Evolutionary conservation across 2,888 invertebrate species (phyloP).

Genomic region (Caenorhabditis sp.): DNA sequence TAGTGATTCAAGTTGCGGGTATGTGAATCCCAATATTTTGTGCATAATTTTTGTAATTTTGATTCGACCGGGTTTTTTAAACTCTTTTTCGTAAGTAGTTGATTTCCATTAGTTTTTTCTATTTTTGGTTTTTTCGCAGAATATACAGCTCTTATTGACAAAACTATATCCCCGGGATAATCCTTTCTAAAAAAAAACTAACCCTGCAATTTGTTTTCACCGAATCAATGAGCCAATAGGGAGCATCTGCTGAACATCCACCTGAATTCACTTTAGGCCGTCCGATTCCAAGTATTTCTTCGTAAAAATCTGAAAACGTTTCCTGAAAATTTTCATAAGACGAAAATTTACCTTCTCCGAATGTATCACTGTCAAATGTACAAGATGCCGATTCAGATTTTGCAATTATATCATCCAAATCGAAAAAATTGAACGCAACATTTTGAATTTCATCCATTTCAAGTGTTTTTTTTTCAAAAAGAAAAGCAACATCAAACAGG

Average conservation of each 20-base stretch:
- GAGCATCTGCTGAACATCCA: constrained; percentile 19
- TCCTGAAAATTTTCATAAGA: constrained; percentile 1
- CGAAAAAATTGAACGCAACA: constrained; percentile 17
- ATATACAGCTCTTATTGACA: neutral
- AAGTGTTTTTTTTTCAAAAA: neutral
- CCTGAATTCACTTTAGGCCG: constrained; percentile 14
- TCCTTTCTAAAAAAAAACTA: neutral
- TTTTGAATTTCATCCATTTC: constrained; percentile 7
- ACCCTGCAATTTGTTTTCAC: constrained; percentile 6
- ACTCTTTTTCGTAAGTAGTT: too few species aligned
- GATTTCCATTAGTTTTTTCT: neutral
- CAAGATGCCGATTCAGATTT: constrained; percentile 17
- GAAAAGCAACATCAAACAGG: too few species aligned
- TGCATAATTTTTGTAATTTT: too few species aligned
- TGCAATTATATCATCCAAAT: constrained; percentile 39
- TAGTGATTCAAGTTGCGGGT: too few species aligned
- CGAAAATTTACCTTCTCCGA: constrained; percentile 7
- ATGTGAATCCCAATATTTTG: too few species aligned
- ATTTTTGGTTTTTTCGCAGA: neutral
- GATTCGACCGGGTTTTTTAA: too few species aligned
- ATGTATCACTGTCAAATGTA: constrained; percentile 17
- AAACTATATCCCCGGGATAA: neutral
- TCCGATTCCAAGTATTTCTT: constrained; percentile 22
- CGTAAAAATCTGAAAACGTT: constrained; percentile 33
- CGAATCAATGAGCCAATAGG: constrained; percentile 32